phyloP scores from a whole-genome alignment of 2,888 invertebrate species.

The Drosophila multiciliata region DNA sequence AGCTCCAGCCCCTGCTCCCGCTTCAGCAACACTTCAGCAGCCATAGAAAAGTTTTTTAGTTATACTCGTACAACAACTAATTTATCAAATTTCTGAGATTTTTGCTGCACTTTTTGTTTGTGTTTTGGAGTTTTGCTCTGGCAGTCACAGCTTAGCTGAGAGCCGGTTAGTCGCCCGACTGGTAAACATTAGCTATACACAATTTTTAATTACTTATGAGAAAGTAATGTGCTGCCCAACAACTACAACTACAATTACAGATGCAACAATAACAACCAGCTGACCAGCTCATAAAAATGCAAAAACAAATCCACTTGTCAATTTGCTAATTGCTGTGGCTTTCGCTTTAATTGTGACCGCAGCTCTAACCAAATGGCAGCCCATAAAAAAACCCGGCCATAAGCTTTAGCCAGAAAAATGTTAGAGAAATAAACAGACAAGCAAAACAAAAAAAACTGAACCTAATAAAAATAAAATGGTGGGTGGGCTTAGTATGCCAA shows the following conservation, averaged over 20 bases:
- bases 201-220: slow-evolving; percentile 67
- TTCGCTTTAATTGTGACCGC: slow-evolving; percentile 72
- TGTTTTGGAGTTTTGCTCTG: slow-evolving; percentile 31
- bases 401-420: slow-evolving; percentile 39
- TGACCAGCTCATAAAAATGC: slow-evolving; percentile 48
- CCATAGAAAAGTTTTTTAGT: slow-evolving; percentile 60
- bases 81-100: slow-evolving; percentile 79
- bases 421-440: slow-evolving; percentile 10
- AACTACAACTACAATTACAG: slow-evolving; percentile 34
- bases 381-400: slow-evolving; percentile 56
- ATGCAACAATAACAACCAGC: not conserved
- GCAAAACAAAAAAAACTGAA: slow-evolving; percentile 12
- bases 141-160: slow-evolving; percentile 29
- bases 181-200: slow-evolving; percentile 55
- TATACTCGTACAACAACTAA: slow-evolving; percentile 61
- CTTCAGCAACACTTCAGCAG: slow-evolving; percentile 24
- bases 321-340: slow-evolving; percentile 77
- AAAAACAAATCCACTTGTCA: slow-evolving; percentile 74
- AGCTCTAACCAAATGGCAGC: slow-evolving; percentile 53
- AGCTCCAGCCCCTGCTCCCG: not conserved
- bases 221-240: slow-evolving; percentile 46
- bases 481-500: slow-evolving; percentile 13
- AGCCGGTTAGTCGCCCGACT: slow-evolving; percentile 17
- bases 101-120: slow-evolving; percentile 66
- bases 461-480: slow-evolving; percentile 66